A percentile compares a stretch with the other conserved stretches of the same genome.
Conservation (phyloP, 2,797 vertebrate species). For the Hydrophis major region DNA sequence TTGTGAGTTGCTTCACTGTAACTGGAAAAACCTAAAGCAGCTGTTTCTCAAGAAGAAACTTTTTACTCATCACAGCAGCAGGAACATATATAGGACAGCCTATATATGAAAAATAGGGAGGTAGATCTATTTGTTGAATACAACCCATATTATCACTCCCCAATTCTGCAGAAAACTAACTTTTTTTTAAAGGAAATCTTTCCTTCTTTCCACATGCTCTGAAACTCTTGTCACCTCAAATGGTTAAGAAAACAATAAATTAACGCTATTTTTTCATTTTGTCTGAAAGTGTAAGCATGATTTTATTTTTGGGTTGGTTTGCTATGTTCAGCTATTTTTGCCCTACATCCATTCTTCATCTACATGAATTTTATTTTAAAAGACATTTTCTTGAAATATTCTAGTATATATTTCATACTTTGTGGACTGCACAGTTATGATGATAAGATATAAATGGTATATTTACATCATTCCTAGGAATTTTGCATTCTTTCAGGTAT, state of each 20-base stretch:
- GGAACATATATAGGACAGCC: background rate
- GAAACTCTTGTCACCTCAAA: background rate
- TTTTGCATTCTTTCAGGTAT: background rate
- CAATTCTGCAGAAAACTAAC: background rate
- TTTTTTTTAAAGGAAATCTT: background rate
- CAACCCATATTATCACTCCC: background rate
- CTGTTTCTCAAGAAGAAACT: background rate
- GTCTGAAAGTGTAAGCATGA: background rate
- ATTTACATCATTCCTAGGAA: background rate
- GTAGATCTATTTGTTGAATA: background rate
- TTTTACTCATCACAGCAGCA: background rate
- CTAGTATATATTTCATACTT: background rate
- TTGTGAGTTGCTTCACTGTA: background rate
- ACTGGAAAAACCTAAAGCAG: background rate
- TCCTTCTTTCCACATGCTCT: background rate
- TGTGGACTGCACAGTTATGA: background rate
- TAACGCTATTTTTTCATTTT: background rate
- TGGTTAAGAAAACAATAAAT: background rate
- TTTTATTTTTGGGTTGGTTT: background rate
- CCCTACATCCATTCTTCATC: background rate
- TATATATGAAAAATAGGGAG: background rate
- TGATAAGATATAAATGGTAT: background rate
- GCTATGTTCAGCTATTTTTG: background rate
- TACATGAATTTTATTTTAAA: background rate
- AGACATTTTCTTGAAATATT: background rate